Conservation (phyloP, 1,140 invertebrate species). For the Brachionus asplanchnoidis region DNA sequence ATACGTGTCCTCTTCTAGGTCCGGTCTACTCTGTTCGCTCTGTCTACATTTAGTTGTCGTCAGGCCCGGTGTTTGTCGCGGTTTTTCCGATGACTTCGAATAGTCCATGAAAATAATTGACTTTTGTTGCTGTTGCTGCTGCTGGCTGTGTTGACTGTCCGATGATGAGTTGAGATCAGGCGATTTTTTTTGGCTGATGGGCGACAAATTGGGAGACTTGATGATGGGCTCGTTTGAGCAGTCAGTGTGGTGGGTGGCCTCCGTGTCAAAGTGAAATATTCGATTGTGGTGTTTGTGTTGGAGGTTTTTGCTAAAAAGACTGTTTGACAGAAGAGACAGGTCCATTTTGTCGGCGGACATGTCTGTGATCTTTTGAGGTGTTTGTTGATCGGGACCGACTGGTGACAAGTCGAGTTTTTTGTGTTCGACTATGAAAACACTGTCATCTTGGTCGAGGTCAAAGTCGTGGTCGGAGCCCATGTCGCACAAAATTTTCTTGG, state of each 20-base stretch:
- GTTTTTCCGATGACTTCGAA: neutral
- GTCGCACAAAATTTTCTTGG: neutral
- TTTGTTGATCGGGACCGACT: neutral
- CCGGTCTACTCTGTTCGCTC: no score
- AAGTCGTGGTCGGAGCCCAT: conserved; percentile 2
- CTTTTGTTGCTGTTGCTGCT: neutral
- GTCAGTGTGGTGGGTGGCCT: neutral
- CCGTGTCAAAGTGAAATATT: neutral
- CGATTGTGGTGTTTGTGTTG: conserved; percentile 14
- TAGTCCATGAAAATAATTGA: conserved; percentile 14
- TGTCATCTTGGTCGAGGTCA: neutral
- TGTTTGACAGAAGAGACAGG: neutral
- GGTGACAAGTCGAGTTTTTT: neutral
- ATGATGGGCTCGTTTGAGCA: neutral
- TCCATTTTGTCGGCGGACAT: neutral
- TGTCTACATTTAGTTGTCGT: no score
- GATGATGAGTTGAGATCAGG: neutral
- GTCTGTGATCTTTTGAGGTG: neutral
- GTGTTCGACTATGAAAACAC: neutral
- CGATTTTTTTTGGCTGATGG: neutral
- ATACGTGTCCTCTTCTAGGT: neutral
- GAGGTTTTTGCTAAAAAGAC: neutral
- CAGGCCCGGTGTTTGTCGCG: neutral
- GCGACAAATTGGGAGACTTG: neutral
- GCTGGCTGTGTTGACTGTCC: neutral